These are phyloP conservation scores for Meiosimyza platycephala DNA, from an alignment of 2,888 invertebrate genomes.

Conservation along the genomic window DNA sequence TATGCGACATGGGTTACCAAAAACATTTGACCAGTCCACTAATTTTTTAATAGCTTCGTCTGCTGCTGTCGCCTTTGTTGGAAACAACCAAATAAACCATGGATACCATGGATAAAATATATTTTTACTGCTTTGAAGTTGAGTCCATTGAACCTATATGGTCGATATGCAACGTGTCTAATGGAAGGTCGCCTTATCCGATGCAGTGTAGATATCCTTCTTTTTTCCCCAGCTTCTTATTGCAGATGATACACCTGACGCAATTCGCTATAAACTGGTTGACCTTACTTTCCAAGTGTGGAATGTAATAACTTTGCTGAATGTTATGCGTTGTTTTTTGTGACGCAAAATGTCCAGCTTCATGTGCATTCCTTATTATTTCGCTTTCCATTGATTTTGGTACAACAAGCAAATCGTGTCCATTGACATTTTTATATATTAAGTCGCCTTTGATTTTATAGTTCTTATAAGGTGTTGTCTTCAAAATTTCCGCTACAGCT, in stretches of 20 bases:
- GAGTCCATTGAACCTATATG: slow-evolving; percentile 35
- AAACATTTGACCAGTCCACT: slow-evolving; percentile 9
- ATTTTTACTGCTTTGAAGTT: slow-evolving; percentile 13
- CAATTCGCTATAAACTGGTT: slow-evolving; percentile 17
- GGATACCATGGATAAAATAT: slow-evolving; percentile 33
- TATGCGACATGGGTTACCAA: slow-evolving; percentile 28
- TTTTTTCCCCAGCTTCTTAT: slow-evolving; percentile 52
- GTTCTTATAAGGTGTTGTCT: slow-evolving; percentile 29
- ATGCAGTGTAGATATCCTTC: slow-evolving; percentile 56
- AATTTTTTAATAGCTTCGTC: slow-evolving; percentile 23
- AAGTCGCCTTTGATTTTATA: slow-evolving; percentile 35
- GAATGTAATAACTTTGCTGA: not conserved
- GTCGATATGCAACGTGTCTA: slow-evolving; percentile 37
- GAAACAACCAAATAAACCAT: slow-evolving; percentile 36
- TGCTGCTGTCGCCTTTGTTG: slow-evolving; percentile 6
- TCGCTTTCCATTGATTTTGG: slow-evolving; percentile 37
- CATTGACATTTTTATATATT: slow-evolving; percentile 33
- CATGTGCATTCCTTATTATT: slow-evolving; percentile 34
- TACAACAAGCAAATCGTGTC: slow-evolving; percentile 36
- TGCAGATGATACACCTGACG: slow-evolving; percentile 33
- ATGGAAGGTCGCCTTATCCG: slow-evolving; percentile 52
- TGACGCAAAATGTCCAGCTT: slow-evolving; percentile 17
- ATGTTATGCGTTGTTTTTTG: not conserved
- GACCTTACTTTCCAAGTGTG: slow-evolving; percentile 9
- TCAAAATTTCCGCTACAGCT: slow-evolving; percentile 28